A percentile compares a stretch with the other conserved stretches of the same genome.
These are phyloP conservation scores for Thecophora atra DNA, from an alignment of 2,888 invertebrate genomes.

Conservation along the genomic window DNA sequence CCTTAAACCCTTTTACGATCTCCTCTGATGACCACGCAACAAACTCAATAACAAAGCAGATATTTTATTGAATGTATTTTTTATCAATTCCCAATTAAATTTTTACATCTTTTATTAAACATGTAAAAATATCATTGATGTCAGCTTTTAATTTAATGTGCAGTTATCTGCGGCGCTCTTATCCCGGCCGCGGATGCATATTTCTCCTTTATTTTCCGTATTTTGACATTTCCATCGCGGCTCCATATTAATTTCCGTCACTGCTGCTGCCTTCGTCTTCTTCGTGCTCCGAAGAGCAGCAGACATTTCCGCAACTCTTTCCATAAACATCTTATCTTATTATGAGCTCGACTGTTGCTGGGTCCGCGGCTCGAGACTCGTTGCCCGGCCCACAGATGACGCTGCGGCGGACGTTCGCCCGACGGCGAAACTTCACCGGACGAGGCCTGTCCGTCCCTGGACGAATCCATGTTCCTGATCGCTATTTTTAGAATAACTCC, in stretches of 20 bases:
- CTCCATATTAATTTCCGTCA: background rate
- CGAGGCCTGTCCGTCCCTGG: background rate
- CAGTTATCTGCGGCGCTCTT: no score
- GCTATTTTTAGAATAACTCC: constrained; percentile 42
- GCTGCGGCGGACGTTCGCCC: background rate
- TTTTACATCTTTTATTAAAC: no score
- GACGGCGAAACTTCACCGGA: background rate
- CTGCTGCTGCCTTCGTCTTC: background rate
- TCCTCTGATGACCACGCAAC: no score
- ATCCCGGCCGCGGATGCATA: no score
- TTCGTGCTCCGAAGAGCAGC: background rate
- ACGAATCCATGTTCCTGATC: background rate
- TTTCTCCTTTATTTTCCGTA: no score
- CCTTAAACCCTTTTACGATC: no score
- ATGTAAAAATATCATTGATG: no score
- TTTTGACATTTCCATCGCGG: no score
- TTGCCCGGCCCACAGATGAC: background rate
- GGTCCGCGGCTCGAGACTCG: background rate
- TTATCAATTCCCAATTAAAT: no score
- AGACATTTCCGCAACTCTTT: background rate
- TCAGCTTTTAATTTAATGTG: no score
- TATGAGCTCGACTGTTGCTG: background rate
- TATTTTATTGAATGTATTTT: no score
- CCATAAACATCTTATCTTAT: background rate
- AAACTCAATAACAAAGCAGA: no score